These are phyloP conservation scores for Panulirus ornatus DNA, from an alignment of 1,140 invertebrate species.

Conservation along the genomic window DNA sequence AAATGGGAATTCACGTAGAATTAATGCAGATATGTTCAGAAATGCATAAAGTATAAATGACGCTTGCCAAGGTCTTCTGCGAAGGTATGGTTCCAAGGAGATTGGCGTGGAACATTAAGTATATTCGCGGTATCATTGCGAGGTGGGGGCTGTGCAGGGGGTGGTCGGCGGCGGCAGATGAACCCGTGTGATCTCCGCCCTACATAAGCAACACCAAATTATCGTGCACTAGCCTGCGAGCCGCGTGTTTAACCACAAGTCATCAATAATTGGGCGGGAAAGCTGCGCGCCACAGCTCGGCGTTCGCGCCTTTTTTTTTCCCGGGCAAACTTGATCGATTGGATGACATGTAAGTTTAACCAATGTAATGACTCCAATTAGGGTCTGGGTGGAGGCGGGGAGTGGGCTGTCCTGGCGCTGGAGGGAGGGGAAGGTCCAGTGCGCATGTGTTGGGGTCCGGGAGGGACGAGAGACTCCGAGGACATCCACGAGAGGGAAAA, in stretches of 20 bases:
- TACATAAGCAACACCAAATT: constrained; percentile 62
- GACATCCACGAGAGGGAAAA: constrained; percentile 64
- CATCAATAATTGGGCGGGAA: constrained; percentile 66
- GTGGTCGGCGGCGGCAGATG: constrained; percentile 28
- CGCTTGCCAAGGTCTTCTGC: too few relatives aligned
- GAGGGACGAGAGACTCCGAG: constrained; percentile 3
- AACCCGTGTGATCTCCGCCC: constrained; percentile 32
- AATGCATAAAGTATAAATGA: too few relatives aligned
- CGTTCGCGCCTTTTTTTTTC: constrained; percentile 49
- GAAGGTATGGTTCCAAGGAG: too few relatives aligned
- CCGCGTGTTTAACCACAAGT: constrained; percentile 64
- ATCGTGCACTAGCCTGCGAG: constrained; percentile 56
- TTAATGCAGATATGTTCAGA: too few relatives aligned
- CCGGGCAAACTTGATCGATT: constrained; percentile 66
- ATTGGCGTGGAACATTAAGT: too few relatives aligned
- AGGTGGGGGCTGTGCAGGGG: not conserved
- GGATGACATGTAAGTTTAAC: constrained; percentile 72
- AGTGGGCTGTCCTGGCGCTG: not conserved
- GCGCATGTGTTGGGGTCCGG: not conserved
- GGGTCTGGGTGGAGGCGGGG: constrained; percentile 55
- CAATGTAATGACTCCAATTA: constrained; percentile 73
- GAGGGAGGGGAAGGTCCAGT: constrained; percentile 35
- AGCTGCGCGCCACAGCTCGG: constrained; percentile 51
- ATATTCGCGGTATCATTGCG: not conserved
- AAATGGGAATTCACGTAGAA: too few relatives aligned